phyloP scores from a whole-genome alignment of 2,888 invertebrate genomes.

The Cryptophagus acutangulus region DNA sequence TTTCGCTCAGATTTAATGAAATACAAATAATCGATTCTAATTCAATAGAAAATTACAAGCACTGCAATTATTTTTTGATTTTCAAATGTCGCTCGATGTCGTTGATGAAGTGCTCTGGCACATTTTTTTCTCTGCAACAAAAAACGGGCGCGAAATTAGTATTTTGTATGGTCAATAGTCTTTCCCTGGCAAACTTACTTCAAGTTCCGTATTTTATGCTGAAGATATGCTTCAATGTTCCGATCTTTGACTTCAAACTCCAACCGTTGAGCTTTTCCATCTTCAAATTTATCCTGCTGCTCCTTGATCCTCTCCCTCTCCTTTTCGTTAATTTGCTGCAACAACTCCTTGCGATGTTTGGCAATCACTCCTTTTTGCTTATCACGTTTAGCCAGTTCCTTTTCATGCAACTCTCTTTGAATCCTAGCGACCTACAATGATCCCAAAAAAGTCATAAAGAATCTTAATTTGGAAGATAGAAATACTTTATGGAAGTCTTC shows the following conservation, averaged over 20 bases:
- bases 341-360: constrained; percentile 58
- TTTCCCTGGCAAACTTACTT: constrained; percentile 33
- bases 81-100: constrained; percentile 40
- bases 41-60: not conserved
- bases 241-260: constrained; percentile 56
- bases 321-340: constrained; percentile 67
- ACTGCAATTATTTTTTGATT: constrained; percentile 21
- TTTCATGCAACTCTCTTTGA: constrained; percentile 44
- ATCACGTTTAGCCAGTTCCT: constrained; percentile 45
- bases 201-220: constrained; percentile 57
- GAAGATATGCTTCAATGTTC: constrained; percentile 50
- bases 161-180: not conserved
- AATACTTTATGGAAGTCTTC: constrained; percentile 40
- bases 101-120: constrained; percentile 38
- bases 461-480: not conserved
- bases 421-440: constrained; percentile 50
- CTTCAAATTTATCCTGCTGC: constrained; percentile 60
- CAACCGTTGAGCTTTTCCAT: constrained; percentile 59
- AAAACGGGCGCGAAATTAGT: constrained; percentile 1
- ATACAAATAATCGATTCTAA: no score
- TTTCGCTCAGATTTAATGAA: no score
- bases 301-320: constrained; percentile 59
- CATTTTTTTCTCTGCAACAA: constrained; percentile 33
- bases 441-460: not conserved
- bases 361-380: constrained; percentile 48